phyloP scores from a whole-genome alignment of 2,797 vertebrate species.

The Neosilurus hyrtlii region DNA sequence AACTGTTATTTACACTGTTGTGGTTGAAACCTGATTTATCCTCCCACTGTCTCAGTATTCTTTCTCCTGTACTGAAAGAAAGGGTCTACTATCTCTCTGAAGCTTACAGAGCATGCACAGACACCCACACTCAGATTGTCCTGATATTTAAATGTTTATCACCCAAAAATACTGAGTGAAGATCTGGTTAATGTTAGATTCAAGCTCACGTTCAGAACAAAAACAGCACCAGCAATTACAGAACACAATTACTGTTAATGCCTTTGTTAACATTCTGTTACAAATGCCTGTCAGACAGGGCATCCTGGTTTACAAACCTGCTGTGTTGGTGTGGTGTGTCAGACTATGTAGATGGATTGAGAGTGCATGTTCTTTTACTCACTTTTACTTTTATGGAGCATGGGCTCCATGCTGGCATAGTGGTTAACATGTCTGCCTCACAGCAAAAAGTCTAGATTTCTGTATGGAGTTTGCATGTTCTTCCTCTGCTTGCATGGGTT shows the following conservation, averaged over 20 bases:
- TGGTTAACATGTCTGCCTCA: too few species aligned
- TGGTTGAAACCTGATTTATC: constrained; percentile 2
- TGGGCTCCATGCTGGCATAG: too few species aligned
- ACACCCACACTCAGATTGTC: neutral
- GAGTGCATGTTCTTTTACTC: neutral
- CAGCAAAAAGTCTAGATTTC: too few species aligned
- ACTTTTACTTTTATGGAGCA: too few species aligned
- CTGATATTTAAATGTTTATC: neutral
- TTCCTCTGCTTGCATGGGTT: too few species aligned
- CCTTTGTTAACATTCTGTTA: constrained; percentile 5
- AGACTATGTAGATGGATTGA: constrained; percentile 1
- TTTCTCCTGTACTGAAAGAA: neutral
- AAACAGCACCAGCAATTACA: constrained; percentile 1
- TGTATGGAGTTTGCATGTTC: too few species aligned
- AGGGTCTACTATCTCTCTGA: neutral
- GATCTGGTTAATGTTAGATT: neutral
- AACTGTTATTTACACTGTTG: neutral
- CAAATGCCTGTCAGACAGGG: neutral
- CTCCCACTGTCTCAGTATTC: neutral
- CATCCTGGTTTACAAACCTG: neutral
- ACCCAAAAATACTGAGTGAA: neutral
- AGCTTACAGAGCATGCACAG: neutral
- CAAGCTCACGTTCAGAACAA: neutral
- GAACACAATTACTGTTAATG: constrained; percentile 1
- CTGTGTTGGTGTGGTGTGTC: neutral